Base-by-base conservation (phyloP, 2,797 vertebrate genomes). In the Acipenser transmontanus region DNA sequence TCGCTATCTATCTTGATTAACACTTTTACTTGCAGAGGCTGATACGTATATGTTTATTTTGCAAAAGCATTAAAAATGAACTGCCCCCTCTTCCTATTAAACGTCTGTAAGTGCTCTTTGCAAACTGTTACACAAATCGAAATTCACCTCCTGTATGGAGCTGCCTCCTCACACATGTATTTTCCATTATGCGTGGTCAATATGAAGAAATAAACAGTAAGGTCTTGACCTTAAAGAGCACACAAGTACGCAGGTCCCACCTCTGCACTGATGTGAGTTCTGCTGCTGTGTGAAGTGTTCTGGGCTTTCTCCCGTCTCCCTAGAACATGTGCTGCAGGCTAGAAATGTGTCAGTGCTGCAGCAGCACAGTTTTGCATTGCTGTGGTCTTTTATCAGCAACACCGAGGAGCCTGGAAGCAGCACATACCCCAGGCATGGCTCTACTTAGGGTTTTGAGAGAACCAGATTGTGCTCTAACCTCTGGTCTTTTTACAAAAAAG, bases 311-410 rank as follows among this genome's bases (percentile, higher is more conserved):
- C 14, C n/a, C 7, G 8, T 14, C 49, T 34, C 49, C 2, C 6
- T 10, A 7, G 50, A 14, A 20, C 50, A 52, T 52, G 63, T 20
- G 63, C 17, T 64, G 4, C 7, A 17, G 63, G 63, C 59, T 49
- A 11, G 67, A 69, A 66, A 59, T 69, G 71, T 76, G 74, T 69
- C 65, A 74, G 68, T 7, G 63, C 70, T 70, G 71, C 75, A 68
- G 70, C 65, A 50, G 63, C 73, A 74, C 74, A 70, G 68, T 61
- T 67, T 70, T 63, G 70, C 14, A 67, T 10, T 11, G 78, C 72
- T 76, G 73, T 79, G 73, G 76, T 82, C 80, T 86, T 85, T 81
- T 83, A 85, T 78, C 79, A 77, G 73, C 77, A 81, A 66, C 65
- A 72, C 72, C 70, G 69, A 72, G 71, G 75, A 80, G 74, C 73